Evolutionary conservation across 2,888 invertebrate genomes (phyloP).

Genomic region (Caenorhabditis imperialis): DNA sequence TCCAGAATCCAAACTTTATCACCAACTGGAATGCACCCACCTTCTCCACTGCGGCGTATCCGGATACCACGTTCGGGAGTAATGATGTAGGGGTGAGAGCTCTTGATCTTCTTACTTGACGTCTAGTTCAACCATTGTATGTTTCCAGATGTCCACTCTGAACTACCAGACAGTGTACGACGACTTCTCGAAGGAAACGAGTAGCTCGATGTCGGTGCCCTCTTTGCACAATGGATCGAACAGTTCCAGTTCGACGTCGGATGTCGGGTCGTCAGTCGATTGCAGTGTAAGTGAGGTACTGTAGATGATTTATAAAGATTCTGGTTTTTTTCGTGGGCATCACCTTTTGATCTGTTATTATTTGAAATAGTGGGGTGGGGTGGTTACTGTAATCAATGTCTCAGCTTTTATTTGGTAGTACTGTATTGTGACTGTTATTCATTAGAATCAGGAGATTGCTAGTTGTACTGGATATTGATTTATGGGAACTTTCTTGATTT

Average conservation of each 20-base stretch:
- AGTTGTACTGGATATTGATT: too few species aligned
- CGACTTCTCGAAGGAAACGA: slow-evolving; percentile 29
- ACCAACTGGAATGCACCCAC: slow-evolving; percentile 14
- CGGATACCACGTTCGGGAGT: slow-evolving; percentile 15
- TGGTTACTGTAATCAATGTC: too few species aligned
- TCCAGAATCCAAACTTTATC: slow-evolving; percentile 7
- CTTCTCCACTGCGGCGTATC: slow-evolving; percentile 15
- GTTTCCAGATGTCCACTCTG: slow-evolving; percentile 21
- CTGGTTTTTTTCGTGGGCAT: too few species aligned
- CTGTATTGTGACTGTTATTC: too few species aligned
- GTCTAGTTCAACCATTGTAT: neutral
- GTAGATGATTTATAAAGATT: too few species aligned
- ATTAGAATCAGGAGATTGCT: too few species aligned
- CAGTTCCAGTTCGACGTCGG: slow-evolving; percentile 40
- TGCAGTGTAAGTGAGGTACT: slow-evolving; percentile 40
- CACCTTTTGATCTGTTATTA: too few species aligned
- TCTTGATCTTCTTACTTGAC: too few species aligned
- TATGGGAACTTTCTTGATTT: neutral
- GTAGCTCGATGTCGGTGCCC: slow-evolving; percentile 21
- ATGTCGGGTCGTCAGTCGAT: slow-evolving; percentile 35
- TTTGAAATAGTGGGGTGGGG: too few species aligned
- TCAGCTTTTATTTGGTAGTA: too few species aligned
- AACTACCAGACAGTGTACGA: slow-evolving; percentile 23
- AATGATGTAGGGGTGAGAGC: slow-evolving; percentile 20
- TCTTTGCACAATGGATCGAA: slow-evolving; percentile 39